These are phyloP conservation scores for Thaleichthys pacificus DNA, from an alignment of 2,797 vertebrate species.

Conservation along the genomic window DNA sequence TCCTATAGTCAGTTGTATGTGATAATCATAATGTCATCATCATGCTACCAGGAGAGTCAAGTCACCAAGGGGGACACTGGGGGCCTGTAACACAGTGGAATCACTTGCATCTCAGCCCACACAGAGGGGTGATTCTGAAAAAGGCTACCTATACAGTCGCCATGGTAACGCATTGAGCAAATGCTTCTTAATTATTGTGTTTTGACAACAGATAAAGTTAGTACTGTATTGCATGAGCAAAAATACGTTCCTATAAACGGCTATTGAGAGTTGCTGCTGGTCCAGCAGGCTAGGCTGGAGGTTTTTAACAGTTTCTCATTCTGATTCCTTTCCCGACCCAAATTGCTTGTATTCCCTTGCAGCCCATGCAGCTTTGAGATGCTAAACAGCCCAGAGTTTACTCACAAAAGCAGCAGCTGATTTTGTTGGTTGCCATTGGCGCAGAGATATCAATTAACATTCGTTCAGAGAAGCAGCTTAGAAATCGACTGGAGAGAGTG, in stretches of 20 bases:
- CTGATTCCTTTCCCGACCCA: conserved; percentile 15
- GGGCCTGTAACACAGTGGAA: too few relatives aligned
- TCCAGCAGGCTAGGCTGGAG: not conserved
- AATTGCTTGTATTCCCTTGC: conserved; percentile 24
- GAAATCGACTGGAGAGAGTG: conserved; percentile 37
- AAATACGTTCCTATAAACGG: not conserved
- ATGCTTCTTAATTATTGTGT: too few relatives aligned
- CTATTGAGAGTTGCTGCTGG: too few relatives aligned
- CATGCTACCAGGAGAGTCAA: not conserved
- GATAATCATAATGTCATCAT: not conserved
- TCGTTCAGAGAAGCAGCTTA: conserved; percentile 59
- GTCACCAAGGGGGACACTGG: too few relatives aligned
- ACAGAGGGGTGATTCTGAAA: too few relatives aligned
- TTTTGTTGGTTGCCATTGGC: conserved; percentile 56
- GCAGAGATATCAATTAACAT: conserved; percentile 61
- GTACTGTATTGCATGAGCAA: too few relatives aligned
- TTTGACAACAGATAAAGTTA: too few relatives aligned
- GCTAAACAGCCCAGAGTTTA: conserved; percentile 56
- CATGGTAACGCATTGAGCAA: too few relatives aligned
- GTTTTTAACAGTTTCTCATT: not conserved
- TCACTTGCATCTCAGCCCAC: too few relatives aligned
- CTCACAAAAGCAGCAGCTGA: conserved; percentile 62
- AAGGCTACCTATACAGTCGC: too few relatives aligned
- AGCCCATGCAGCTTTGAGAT: conserved; percentile 62
- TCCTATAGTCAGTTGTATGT: not conserved